These are phyloP conservation scores for Hemiscyllium ocellatum DNA, from an alignment of 2,113 vertebrate species.

Conservation along the genomic window DNA sequence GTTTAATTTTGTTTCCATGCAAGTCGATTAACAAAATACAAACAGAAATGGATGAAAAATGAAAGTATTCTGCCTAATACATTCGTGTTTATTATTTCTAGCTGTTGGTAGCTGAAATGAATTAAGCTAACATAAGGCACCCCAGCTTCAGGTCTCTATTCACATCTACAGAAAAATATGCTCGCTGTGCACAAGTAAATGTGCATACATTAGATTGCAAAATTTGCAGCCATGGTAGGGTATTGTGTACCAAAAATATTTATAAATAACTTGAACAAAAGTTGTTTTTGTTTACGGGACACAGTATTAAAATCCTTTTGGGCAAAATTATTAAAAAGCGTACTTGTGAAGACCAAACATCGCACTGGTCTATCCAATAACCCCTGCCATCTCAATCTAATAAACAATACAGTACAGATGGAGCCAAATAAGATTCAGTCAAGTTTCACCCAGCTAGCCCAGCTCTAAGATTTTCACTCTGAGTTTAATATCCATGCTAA, in stretches of 20 bases:
- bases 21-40: not conserved
- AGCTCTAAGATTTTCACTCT: not conserved
- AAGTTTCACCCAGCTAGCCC: not conserved
- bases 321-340: not conserved
- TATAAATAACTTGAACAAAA: not conserved
- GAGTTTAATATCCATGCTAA: constrained; percentile 33
- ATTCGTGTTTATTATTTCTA: not conserved
- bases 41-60: not conserved
- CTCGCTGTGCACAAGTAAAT: not conserved
- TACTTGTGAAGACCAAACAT: not conserved
- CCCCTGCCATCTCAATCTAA: not conserved
- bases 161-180: not conserved
- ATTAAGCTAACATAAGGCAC: not conserved
- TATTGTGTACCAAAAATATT: not conserved
- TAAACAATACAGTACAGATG: not conserved
- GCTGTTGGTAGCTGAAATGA: not conserved
- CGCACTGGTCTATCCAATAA: not conserved
- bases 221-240: not conserved
- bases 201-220: not conserved
- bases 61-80: not conserved
- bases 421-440: not conserved
- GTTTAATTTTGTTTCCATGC: not conserved
- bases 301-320: not conserved
- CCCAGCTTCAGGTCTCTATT: not conserved
- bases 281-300: not conserved